These are phyloP conservation scores for Philopotamus ludificatus DNA, from an alignment of 1,140 invertebrate genomes.

Conservation along the genomic window DNA sequence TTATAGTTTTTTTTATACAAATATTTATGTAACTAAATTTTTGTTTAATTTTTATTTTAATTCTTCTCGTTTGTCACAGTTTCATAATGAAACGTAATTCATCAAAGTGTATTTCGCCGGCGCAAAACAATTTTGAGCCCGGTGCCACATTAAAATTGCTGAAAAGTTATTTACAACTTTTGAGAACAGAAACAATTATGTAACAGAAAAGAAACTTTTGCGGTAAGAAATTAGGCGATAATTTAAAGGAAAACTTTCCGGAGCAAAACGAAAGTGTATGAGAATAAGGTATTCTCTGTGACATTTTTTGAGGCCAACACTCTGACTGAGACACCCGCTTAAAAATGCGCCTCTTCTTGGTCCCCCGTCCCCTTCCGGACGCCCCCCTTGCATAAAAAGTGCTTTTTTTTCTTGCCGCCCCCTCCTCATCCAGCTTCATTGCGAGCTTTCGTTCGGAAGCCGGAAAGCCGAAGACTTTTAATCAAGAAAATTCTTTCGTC, in stretches of 20 bases:
- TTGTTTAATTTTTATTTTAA: no score
- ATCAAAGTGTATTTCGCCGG: no score
- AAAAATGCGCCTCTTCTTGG: neutral
- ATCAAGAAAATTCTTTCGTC: conserved; percentile 24
- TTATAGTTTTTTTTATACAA: no score
- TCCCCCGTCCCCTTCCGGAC: no score
- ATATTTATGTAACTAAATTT: no score
- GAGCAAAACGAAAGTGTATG: neutral
- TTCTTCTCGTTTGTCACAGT: no score
- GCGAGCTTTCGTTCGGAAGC: neutral
- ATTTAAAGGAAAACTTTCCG: conserved; percentile 5
- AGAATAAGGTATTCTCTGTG: neutral
- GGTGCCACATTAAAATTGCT: no score
- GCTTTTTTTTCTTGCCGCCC: no score
- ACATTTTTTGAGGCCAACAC: conserved; percentile 12
- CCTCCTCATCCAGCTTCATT: no score
- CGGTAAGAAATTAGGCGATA: conserved; percentile 12
- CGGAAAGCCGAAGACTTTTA: conserved; percentile 9
- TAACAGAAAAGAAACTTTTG: conserved; percentile 4
- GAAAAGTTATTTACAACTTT: no score
- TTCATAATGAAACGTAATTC: no score
- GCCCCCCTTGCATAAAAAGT: neutral
- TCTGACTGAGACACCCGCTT: neutral
- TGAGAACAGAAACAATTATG: conserved; percentile 4
- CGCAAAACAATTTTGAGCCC: no score